Evolutionary conservation across 2,888 invertebrate species (phyloP).

Genomic region (Campoletis raptor): DNA sequence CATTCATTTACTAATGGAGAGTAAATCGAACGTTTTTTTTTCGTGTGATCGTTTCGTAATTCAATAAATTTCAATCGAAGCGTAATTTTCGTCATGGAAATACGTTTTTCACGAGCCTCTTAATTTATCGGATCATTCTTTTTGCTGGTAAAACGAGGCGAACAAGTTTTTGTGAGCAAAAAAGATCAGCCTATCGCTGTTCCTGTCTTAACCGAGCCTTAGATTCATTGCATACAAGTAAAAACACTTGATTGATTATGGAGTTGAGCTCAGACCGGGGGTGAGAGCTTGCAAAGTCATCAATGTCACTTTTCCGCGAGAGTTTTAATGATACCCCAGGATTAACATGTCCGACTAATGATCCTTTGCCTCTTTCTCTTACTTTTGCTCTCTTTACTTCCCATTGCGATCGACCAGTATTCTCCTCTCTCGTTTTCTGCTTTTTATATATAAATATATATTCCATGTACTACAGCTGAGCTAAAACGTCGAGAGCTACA

Average conservation of each 20-base stretch:
- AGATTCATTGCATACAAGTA: constrained; percentile 21
- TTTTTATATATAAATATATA: background rate
- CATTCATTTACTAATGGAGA: constrained; percentile 3
- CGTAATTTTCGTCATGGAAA: constrained; percentile 18
- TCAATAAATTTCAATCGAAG: background rate
- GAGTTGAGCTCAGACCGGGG: constrained; percentile 53
- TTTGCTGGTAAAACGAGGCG: constrained; percentile 70
- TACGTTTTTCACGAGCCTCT: constrained; percentile 19
- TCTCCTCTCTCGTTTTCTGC: constrained; percentile 1
- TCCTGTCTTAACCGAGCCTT: constrained; percentile 41
- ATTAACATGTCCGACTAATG: constrained; percentile 78
- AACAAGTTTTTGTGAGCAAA: constrained; percentile 62
- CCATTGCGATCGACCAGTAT: constrained; percentile 35
- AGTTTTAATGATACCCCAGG: constrained; percentile 75
- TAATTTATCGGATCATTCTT: constrained; percentile 73
- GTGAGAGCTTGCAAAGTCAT: constrained; percentile 66
- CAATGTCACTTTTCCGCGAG: constrained; percentile 66
- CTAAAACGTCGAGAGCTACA: constrained; percentile 54
- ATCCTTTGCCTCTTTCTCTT: constrained; percentile 66
- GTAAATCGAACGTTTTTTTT: constrained; percentile 13
- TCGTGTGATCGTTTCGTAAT: background rate
- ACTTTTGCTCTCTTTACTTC: constrained; percentile 26
- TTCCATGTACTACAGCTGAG: background rate
- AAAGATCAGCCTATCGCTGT: constrained; percentile 69
- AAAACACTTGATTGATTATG: constrained; percentile 77